phyloP scores from a whole-genome alignment of 2,888 invertebrate species.

The Agriopis aurantiaria region DNA sequence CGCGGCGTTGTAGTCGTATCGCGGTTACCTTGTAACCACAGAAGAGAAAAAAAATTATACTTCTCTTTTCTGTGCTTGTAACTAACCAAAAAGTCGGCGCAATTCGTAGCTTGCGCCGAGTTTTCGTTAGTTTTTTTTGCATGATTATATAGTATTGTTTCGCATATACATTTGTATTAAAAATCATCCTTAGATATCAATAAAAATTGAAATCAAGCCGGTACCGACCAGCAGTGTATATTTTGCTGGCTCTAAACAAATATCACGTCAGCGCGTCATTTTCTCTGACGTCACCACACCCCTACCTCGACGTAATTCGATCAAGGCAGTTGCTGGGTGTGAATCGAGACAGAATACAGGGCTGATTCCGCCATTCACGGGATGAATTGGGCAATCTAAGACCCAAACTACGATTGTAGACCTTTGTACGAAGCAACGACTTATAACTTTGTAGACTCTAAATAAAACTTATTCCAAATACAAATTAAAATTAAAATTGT shows the following conservation, averaged over 20 bases:
- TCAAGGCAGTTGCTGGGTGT: constrained; percentile 52
- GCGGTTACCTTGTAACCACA: too few species aligned
- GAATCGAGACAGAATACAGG: constrained; percentile 55
- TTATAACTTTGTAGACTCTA: not conserved
- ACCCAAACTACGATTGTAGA: constrained; percentile 52
- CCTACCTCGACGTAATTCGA: constrained; percentile 53
- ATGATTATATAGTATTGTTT: too few species aligned
- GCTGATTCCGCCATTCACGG: constrained; percentile 64
- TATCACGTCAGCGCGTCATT: constrained; percentile 18
- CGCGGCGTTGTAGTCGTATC: too few species aligned
- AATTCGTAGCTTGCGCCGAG: too few species aligned
- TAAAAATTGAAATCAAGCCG: not conserved
- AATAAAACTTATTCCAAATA: not conserved
- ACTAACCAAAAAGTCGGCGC: too few species aligned
- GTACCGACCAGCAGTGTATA: not conserved
- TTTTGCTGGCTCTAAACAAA: not conserved
- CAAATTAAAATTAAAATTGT: not conserved
- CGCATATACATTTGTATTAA: not conserved
- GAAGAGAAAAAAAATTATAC: too few species aligned
- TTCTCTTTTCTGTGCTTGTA: too few species aligned
- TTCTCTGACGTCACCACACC: constrained; percentile 21
- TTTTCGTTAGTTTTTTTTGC: too few species aligned
- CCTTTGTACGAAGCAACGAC: constrained; percentile 42
- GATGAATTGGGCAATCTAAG: constrained; percentile 65
- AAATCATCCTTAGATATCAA: too few species aligned